These are phyloP conservation scores for Hydrozoanthus tunicans DNA, from an alignment of 64 coral and sea anemone species.

Conservation along the genomic window DNA sequence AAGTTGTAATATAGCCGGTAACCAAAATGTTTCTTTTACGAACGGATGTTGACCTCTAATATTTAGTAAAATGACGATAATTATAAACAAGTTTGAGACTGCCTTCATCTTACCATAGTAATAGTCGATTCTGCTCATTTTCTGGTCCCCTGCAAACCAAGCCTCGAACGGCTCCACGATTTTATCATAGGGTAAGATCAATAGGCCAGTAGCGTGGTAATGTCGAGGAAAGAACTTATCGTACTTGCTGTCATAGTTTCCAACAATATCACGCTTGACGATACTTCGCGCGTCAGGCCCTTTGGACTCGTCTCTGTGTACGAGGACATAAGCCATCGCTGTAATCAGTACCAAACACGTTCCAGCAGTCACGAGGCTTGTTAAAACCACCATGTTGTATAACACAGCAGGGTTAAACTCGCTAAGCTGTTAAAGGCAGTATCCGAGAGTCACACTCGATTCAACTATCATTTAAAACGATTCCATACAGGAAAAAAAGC, in stretches of 20 bases:
- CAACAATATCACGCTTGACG: conserved; percentile 64
- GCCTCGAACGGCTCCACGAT: conserved; percentile 92
- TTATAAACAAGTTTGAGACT: background rate
- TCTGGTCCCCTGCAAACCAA: conserved; percentile 83
- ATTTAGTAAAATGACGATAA: too few species aligned
- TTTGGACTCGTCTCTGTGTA: background rate
- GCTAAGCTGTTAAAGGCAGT: background rate
- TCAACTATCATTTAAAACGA: background rate
- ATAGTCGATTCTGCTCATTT: conserved; percentile 95
- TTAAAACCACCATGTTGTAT: conserved; percentile 5
- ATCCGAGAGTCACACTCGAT: background rate
- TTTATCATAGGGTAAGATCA: conserved; percentile 80
- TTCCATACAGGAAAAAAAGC: background rate
- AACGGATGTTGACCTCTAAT: too few species aligned
- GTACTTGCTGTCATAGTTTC: conserved; percentile 57
- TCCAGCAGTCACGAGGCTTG: background rate
- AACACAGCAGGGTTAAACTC: background rate
- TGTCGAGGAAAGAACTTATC: conserved; percentile 64
- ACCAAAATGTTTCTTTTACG: too few species aligned
- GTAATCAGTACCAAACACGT: background rate
- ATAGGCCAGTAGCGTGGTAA: conserved; percentile 74
- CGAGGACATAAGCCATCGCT: background rate
- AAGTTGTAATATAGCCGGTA: too few species aligned
- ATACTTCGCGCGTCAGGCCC: background rate
- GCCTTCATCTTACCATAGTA: conserved; percentile 72